These are phyloP conservation scores for Alca torda DNA, from an alignment of 2,797 vertebrate species.

Conservation along the genomic window DNA sequence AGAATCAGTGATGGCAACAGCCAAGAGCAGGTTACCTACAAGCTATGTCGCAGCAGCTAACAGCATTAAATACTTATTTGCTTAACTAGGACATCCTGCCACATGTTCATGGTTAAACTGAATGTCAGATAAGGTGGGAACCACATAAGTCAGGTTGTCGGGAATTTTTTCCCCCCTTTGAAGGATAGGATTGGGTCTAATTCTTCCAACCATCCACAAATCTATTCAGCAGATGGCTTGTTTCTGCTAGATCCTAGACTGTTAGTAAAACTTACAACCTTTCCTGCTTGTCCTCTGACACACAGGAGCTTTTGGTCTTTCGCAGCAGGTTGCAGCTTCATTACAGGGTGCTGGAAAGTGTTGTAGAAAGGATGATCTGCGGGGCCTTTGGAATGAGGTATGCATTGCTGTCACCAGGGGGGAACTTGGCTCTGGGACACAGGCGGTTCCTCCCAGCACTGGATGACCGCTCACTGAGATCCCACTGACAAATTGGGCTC, in stretches of 20 bases:
- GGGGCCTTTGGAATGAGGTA: not conserved
- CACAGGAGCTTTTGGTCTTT: not conserved
- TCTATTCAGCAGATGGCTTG: not conserved
- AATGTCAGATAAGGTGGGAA: not conserved
- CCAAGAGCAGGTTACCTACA: not conserved
- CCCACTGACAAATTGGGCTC: accelerated
- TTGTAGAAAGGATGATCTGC: not conserved
- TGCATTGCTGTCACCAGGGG: not conserved
- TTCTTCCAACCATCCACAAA: not conserved
- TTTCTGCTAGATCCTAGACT: not conserved
- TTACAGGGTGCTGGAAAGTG: not conserved
- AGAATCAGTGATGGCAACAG: accelerated
- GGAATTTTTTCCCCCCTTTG: not conserved
- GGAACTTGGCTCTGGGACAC: accelerated
- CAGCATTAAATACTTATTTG: not conserved
- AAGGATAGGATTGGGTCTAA: not conserved
- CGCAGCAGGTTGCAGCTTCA: not conserved
- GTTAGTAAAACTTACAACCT: not conserved
- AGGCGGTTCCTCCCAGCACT: not conserved
- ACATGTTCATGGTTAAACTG: not conserved
- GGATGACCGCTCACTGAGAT: not conserved
- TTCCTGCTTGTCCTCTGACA: not conserved
- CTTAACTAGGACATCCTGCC: not conserved
- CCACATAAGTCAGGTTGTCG: not conserved
- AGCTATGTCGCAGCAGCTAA: not conserved